Percentiles rank a stretch among this genome's conserved stretches.
Conservation (phyloP, 2,888 invertebrate species). For the Thereva unica region DNA sequence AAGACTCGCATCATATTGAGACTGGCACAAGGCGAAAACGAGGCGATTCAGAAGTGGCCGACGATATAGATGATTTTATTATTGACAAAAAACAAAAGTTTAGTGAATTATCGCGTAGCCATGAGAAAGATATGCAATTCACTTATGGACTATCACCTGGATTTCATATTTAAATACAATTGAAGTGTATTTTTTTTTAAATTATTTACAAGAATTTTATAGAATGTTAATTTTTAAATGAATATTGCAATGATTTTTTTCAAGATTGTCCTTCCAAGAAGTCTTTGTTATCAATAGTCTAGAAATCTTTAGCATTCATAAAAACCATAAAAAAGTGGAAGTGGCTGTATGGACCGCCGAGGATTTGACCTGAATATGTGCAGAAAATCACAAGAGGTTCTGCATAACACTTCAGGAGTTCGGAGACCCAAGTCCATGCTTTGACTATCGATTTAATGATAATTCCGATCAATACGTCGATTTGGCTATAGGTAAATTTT, state of each 20-base stretch:
- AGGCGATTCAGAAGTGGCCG: constrained; percentile 44
- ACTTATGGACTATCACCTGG: constrained; percentile 54
- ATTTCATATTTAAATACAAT: constrained; percentile 46
- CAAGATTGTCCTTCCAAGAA: neutral
- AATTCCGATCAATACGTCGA: too few species aligned
- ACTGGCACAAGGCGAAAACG: constrained; percentile 35
- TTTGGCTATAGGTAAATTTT: too few species aligned
- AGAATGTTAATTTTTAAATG: neutral
- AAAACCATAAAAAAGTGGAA: too few species aligned
- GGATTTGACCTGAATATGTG: too few species aligned
- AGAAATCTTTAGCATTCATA: too few species aligned
- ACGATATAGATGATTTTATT: constrained; percentile 55
- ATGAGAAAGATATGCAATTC: constrained; percentile 52
- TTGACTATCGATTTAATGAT: too few species aligned
- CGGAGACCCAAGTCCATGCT: too few species aligned
- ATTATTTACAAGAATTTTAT: neutral
- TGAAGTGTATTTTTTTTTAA: constrained; percentile 5
- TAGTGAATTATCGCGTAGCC: constrained; percentile 49
- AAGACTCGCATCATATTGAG: constrained; percentile 40
- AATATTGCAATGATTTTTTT: neutral
- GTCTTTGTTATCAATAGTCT: too few species aligned
- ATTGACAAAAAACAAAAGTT: constrained; percentile 53
- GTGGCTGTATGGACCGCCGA: too few species aligned
- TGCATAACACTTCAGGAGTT: too few species aligned
- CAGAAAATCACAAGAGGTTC: too few species aligned